These are phyloP conservation scores for Staurois parvus DNA, from an alignment of 2,797 vertebrate species.

Conservation along the genomic window DNA sequence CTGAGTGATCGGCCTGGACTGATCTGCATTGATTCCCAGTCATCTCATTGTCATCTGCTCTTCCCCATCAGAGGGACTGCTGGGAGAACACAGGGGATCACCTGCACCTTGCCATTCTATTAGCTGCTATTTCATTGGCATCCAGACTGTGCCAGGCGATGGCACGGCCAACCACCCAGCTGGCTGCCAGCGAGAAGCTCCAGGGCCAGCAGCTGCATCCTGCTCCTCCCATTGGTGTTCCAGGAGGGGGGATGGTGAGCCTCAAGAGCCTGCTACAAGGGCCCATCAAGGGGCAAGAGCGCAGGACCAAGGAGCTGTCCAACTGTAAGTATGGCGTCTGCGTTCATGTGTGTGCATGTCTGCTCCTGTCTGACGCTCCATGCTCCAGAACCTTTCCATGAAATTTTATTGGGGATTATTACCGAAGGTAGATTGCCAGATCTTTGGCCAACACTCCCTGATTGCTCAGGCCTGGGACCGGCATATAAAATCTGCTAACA, in stretches of 20 bases:
- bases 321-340: slow-evolving; percentile 68
- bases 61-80: too few relatives aligned
- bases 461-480: too few relatives aligned
- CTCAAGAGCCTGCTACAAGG: slow-evolving; percentile 89
- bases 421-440: too few relatives aligned
- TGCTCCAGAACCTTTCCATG: neutral
- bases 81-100: too few relatives aligned
- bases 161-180: slow-evolving; percentile 64
- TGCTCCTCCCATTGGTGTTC: slow-evolving; percentile 63
- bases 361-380: neutral
- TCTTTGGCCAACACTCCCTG: too few relatives aligned
- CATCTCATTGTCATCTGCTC: too few relatives aligned
- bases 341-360: neutral
- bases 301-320: slow-evolving; percentile 77
- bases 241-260: slow-evolving; percentile 81
- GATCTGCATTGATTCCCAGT: neutral
- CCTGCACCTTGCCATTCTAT: too few relatives aligned
- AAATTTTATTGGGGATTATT: too few relatives aligned
- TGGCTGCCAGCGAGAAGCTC: slow-evolving; percentile 72
- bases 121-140: neutral
- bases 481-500: too few relatives aligned
- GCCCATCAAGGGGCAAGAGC: slow-evolving; percentile 83
- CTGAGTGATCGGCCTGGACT: slow-evolving; percentile 43
- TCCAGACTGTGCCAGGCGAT: slow-evolving; percentile 52
- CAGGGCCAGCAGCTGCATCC: slow-evolving; percentile 61